phyloP scores from a whole-genome alignment of 2,888 invertebrate species.

The Synanthedon andrenaeformis region DNA sequence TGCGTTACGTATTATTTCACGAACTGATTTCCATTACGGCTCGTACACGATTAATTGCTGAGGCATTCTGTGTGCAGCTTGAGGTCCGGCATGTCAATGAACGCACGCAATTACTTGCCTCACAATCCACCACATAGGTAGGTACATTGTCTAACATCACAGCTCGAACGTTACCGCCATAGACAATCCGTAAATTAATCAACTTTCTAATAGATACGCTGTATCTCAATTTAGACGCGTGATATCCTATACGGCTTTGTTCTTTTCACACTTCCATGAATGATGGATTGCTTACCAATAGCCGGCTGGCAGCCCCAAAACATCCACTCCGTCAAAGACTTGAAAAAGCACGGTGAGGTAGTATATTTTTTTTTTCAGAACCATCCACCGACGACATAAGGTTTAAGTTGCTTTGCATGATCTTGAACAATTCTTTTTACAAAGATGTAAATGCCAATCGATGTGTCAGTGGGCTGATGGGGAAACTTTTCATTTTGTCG shows the following conservation, averaged over 20 bases:
- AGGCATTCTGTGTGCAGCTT: conserved; percentile 45
- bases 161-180: conserved; percentile 17
- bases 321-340: conserved; percentile 32
- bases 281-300: conserved; percentile 60
- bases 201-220: conserved; percentile 20
- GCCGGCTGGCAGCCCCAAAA: conserved; percentile 44
- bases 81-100: conserved; percentile 52
- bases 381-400: conserved; percentile 29
- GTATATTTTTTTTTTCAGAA: conserved; percentile 9
- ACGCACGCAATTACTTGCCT: conserved; percentile 48
- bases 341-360: conserved; percentile 30
- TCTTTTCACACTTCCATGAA: conserved; percentile 36
- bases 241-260: conserved; percentile 34
- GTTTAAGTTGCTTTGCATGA: conserved; percentile 43
- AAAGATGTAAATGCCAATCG: conserved; percentile 65
- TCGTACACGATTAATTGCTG: conserved; percentile 56
- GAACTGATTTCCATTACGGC: conserved; percentile 37
- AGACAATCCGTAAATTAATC: conserved; percentile 25
- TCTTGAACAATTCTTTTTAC: conserved; percentile 48
- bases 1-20: conserved; percentile 14
- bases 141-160: conserved; percentile 4
- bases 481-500: conserved; percentile 64
- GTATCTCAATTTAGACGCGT: conserved; percentile 26
- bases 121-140: background rate
- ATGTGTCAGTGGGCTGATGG: conserved; percentile 62